These are phyloP conservation scores for Typhlomys cinereus DNA, from an alignment of 2,113 vertebrate genomes.

Conservation along the genomic window DNA sequence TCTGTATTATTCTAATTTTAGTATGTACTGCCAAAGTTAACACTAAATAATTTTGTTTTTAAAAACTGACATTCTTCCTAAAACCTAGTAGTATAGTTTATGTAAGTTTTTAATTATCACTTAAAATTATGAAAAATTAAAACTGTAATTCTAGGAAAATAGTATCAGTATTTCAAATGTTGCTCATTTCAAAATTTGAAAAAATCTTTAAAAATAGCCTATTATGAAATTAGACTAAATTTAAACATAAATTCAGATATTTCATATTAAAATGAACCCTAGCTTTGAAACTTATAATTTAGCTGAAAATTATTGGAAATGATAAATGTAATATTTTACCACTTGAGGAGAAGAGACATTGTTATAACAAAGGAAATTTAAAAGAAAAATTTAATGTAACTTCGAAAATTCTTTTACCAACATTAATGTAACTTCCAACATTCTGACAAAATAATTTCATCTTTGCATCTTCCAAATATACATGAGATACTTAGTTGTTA, in stretches of 20 bases:
- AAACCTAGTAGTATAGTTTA: slow-evolving; percentile 35
- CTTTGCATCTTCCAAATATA: slow-evolving; percentile 45
- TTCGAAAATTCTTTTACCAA: too few relatives aligned
- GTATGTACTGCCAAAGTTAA: too few relatives aligned
- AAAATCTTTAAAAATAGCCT: neutral
- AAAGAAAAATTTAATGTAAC: slow-evolving; percentile 38
- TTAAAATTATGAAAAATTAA: slow-evolving; percentile 20
- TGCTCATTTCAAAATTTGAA: slow-evolving; percentile 26
- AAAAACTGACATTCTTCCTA: neutral
- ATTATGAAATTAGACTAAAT: slow-evolving; percentile 16
- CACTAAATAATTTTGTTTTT: slow-evolving; percentile 27
- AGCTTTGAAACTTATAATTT: slow-evolving; percentile 52
- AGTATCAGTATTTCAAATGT: slow-evolving; percentile 42
- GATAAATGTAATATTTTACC: neutral
- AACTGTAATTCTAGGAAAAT: neutral
- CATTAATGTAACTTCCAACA: neutral
- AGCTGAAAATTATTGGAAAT: neutral
- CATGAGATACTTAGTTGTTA: slow-evolving; percentile 5
- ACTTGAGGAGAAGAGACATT: slow-evolving; percentile 16
- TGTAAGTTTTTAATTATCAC: slow-evolving; percentile 17
- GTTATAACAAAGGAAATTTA: slow-evolving; percentile 13
- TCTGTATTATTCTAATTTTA: too few relatives aligned
- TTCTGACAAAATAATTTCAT: slow-evolving; percentile 10
- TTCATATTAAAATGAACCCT: slow-evolving; percentile 23
- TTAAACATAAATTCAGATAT: slow-evolving; percentile 22